A percentile compares a stretch with the other conserved stretches of the same genome.
phyloP scores from a whole-genome alignment of 2,113 vertebrate genomes.

The Pangasianodon gigas region DNA sequence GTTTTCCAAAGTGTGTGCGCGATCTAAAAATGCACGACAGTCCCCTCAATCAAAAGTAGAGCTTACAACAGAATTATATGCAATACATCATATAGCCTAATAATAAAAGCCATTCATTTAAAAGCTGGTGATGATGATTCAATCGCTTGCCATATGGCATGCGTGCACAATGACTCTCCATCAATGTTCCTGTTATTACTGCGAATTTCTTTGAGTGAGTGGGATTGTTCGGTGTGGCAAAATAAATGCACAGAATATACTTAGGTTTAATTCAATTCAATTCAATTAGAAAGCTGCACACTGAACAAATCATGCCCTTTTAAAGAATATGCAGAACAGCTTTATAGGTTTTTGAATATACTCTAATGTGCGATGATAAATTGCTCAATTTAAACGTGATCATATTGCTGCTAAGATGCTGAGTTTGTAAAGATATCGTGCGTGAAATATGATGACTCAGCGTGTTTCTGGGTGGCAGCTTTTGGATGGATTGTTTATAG shows the following conservation, averaged over 20 bases:
- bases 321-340: background rate
- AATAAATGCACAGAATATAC: background rate
- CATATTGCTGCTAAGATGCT: slow-evolving; percentile 18
- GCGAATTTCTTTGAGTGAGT: background rate
- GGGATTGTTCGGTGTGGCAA: background rate
- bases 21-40: rapidly evolving
- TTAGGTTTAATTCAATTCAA: background rate
- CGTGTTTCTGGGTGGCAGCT: slow-evolving; percentile 3
- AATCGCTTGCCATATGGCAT: background rate
- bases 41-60: background rate
- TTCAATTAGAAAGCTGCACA: background rate
- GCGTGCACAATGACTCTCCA: background rate
- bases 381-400: slow-evolving; percentile 17
- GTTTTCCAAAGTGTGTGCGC: background rate
- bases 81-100: background rate
- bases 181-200: background rate
- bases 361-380: slow-evolving; percentile 8
- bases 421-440: slow-evolving; percentile 23
- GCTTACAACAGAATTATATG: background rate
- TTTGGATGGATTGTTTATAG: slow-evolving; percentile 28
- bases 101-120: slow-evolving; percentile 12
- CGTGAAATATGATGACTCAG: slow-evolving; percentile 33
- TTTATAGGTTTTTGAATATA: background rate
- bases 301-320: background rate
- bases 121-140: slow-evolving; percentile 8